phyloP scores from a whole-genome alignment of 2,797 vertebrate genomes.

The Vultur gryphus region DNA sequence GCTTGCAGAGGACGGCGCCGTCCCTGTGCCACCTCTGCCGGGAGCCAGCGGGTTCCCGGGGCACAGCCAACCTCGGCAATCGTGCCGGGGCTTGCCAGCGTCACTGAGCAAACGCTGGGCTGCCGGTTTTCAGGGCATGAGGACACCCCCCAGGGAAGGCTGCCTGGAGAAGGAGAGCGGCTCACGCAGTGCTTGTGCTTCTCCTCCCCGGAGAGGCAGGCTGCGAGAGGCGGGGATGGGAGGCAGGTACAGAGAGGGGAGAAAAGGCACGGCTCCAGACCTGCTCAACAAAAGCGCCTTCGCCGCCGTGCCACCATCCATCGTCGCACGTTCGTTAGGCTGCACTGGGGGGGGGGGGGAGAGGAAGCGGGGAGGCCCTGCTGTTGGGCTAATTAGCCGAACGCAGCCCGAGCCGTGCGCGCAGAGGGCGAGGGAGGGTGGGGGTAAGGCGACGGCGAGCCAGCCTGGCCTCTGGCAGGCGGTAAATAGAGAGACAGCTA shows the following conservation, averaged over 20 bases:
- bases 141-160: not conserved
- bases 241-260: not conserved
- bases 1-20: not conserved
- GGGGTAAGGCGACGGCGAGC: not conserved
- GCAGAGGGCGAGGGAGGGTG: not conserved
- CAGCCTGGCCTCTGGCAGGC: not conserved
- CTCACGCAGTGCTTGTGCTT: accelerated
- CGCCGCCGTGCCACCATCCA: not conserved
- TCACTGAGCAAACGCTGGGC: accelerated
- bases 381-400: not conserved
- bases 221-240: not conserved
- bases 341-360: not conserved
- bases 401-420: not conserved
- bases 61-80: not conserved
- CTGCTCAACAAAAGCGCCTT: conserved; percentile 20
- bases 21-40: not conserved
- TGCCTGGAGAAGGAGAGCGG: not conserved
- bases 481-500: not conserved
- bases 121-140: too few species aligned
- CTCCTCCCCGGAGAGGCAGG: not conserved
- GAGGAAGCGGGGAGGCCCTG: not conserved
- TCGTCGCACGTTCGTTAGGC: not conserved
- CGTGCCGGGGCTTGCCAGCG: not conserved
- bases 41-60: accelerated
- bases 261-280: conserved; percentile 42